Evolutionary conservation across 2,797 vertebrate genomes (phyloP), one percentile per base, ranked within the genome.

Genomic region (Falco cherrug): DNA sequence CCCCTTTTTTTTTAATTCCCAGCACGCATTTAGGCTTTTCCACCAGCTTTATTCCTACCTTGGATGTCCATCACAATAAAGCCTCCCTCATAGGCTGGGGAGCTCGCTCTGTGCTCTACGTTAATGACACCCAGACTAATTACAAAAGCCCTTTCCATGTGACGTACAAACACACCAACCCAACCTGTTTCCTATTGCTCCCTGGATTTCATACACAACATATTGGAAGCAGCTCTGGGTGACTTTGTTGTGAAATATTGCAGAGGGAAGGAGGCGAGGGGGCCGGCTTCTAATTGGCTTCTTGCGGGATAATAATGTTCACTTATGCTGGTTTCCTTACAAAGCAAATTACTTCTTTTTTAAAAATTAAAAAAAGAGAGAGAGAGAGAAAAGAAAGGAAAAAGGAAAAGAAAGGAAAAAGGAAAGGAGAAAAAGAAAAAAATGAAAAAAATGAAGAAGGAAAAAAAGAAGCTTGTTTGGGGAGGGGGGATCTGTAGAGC

Each of bases 101-200:
- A 80, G 37, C 54, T 53, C 29, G 15, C 74, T 90, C 86, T 53
- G 91, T 35, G 85, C 84, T 76, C 78, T 3, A 26, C 87, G 76
- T 93, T 97, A 96, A 97, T 97, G 95, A 94, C 90, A 91, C 90
- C 78, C 92, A 76, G 92, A 85, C 91, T 97, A 97, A 97, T 97
- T 97, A 95, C 77, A 77, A 93, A 84, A 96, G 95, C 84, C 94
- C 90, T 95, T 90, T 91, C 83, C 74, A 19, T 84, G 95, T 97
- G 97, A 97, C 96, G 94, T 95, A 77, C 74, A 69, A 84, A 89
- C 92, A 89, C 94, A 59, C 88, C 87, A 74, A 87, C 45, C 91
- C 85, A 94, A 96, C 95, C 93, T 91, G 96, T 86, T 95, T 97
- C 94, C 92, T 60, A 86, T 93, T 56, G 81, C 89, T 95, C 77